Conservation (phyloP, 1,140 invertebrate species). For the Dendroctonus valens region DNA sequence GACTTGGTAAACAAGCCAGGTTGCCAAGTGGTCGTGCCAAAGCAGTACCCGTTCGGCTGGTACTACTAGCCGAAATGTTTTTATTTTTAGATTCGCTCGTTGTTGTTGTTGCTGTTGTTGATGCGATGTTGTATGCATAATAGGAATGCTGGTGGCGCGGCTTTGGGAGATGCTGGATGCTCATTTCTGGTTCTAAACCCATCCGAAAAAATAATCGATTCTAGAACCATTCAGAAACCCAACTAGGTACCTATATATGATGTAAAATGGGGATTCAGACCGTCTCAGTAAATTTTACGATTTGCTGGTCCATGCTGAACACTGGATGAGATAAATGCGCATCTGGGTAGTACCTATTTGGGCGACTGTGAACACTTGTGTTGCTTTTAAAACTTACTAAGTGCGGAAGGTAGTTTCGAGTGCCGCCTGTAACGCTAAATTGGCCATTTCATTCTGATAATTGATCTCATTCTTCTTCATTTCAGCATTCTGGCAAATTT, state of each 20-base stretch:
- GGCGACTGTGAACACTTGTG: slow-evolving; percentile 30
- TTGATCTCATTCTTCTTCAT: not conserved
- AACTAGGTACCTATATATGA: not conserved
- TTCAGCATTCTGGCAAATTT: not conserved
- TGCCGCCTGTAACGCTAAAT: slow-evolving; percentile 2
- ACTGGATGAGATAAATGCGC: slow-evolving; percentile 1
- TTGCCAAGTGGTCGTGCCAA: no score
- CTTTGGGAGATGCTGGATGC: no score
- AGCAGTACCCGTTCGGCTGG: no score
- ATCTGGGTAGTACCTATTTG: slow-evolving; percentile 5
- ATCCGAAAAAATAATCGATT: no score
- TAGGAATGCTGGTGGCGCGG: no score
- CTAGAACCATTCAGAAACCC: not conserved
- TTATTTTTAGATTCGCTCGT: no score
- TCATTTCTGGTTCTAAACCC: no score
- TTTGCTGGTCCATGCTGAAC: slow-evolving; percentile 3
- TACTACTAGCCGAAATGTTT: no score
- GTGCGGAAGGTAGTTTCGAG: slow-evolving; percentile 24
- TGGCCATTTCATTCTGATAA: not conserved
- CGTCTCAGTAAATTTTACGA: slow-evolving; percentile 15
- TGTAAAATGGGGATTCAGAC: not conserved
- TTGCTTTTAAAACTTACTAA: slow-evolving; percentile 15
- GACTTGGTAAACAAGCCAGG: no score
- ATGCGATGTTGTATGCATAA: no score
- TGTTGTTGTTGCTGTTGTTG: no score